These are phyloP conservation scores for Magallana ariakensis DNA, from an alignment of 1,140 invertebrate species.

Conservation along the genomic window DNA sequence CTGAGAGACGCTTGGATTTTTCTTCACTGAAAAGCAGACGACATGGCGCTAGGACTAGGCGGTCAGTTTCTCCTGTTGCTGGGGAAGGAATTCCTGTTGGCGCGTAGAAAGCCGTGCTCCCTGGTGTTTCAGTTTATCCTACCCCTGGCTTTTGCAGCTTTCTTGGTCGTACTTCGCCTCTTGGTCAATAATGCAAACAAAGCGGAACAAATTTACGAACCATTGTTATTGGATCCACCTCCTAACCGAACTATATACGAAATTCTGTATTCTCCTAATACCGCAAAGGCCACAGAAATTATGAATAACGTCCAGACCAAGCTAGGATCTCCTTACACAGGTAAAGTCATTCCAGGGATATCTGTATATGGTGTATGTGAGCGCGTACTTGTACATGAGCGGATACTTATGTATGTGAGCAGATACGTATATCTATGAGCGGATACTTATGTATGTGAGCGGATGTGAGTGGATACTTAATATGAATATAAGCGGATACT, in stretches of 20 bases:
- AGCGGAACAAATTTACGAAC: neutral
- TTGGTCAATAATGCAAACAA: slow-evolving; percentile 33
- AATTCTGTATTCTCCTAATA: slow-evolving; percentile 19
- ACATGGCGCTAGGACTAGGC: neutral
- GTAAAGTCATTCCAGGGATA: neutral
- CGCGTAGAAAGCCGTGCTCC: slow-evolving; percentile 18
- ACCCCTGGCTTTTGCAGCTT: slow-evolving; percentile 34
- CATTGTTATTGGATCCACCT: neutral
- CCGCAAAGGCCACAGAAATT: neutral
- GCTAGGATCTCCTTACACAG: slow-evolving; percentile 2
- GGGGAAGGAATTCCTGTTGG: slow-evolving; percentile 13
- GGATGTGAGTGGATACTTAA: too few relatives aligned
- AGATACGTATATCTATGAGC: too few relatives aligned
- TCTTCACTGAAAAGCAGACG: neutral
- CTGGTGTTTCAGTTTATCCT: slow-evolving; percentile 37
- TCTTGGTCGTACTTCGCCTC: slow-evolving; percentile 47
- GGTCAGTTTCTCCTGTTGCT: slow-evolving; percentile 33
- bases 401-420: too few relatives aligned
- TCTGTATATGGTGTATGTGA: too few relatives aligned
- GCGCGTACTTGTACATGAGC: too few relatives aligned
- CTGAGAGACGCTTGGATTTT: too few relatives aligned
- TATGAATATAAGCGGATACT: too few relatives aligned
- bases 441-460: too few relatives aligned
- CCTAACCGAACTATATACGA: neutral
- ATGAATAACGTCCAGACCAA: slow-evolving; percentile 19